Base-by-base conservation (phyloP, 2,113 vertebrate species). In the Isichthys henryi region DNA sequence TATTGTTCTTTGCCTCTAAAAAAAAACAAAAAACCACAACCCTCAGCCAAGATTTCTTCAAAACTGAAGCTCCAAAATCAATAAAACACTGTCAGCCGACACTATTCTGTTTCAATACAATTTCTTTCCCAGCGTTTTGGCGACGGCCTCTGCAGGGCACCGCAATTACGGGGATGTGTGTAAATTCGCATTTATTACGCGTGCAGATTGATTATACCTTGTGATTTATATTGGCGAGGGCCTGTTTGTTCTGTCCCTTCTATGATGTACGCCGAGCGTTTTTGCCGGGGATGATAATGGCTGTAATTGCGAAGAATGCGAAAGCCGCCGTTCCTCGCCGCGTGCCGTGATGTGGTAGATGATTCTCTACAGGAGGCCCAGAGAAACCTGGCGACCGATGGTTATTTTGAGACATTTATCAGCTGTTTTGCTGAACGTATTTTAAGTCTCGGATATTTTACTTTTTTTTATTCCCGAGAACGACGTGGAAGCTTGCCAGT, bases 21-120 rank as follows among this genome's bases (percentile, higher is more conserved):
- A 56, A 53, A 53, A 43, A 21, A 80, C 11, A 48, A 31, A 74
- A 74, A 31, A 4, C 8, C 77, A 9, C 7, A 39, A 15, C 43
- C 17, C 35, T 45, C 43, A 0, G 31, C 77, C 77, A 82, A 82
- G 77, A 82, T 45, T 39, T 82, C 77, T 82, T 82, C 43, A 82
- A 82, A 82, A 82, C 23, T 9, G 43, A 39, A 15, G 39, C 77
- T 82, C 39, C 39, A 92, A 86, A 70, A 7, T 52, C 91, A 90
- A 92, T 92, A 93, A 93, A 93, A 91, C 92, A 90, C 91, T 90
- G 90, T 91, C 88, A 82, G 39, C 77, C 2, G 39, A 82, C 77
- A 82, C 43, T 21, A 19, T 43, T 82, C 15, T 82, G 35, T 45
- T 45, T 82, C 77, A 45, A 45, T 23, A 8, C 39, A 82, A 82